Evolutionary conservation across 2,113 vertebrate species (phyloP).

Genomic region (Crotalus horridus): DNA sequence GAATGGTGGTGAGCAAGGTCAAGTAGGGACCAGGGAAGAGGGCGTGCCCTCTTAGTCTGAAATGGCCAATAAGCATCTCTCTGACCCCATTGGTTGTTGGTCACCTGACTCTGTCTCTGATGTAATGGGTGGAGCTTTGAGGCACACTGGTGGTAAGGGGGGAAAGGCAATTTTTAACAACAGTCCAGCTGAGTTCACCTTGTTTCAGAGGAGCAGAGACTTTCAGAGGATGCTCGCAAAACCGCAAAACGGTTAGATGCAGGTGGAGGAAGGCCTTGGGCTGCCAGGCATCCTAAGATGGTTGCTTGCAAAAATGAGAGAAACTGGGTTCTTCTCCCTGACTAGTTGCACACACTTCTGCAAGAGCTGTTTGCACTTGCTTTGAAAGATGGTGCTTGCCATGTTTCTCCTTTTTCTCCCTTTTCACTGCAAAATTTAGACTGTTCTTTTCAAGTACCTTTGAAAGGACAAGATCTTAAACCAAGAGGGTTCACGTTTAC

Average conservation of each 20-base stretch:
- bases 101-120: neutral
- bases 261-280: neutral
- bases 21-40: neutral
- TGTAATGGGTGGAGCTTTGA: neutral
- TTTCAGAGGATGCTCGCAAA: neutral
- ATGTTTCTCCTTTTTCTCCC: neutral
- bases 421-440: conserved; percentile 24
- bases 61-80: neutral
- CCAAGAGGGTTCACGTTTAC: conserved; percentile 9
- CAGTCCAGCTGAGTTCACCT: neutral
- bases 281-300: neutral
- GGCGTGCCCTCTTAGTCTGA: neutral
- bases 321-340: neutral
- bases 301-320: neutral
- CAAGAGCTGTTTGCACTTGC: neutral
- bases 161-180: neutral
- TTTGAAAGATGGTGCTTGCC: neutral
- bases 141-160: neutral
- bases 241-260: neutral
- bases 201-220: neutral
- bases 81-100: neutral
- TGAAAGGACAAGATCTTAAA: conserved; percentile 8
- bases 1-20: neutral
- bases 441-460: conserved; percentile 18
- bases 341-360: neutral